These are phyloP conservation scores for Parasteatoda lunata DNA, from an alignment of 2,888 invertebrate genomes.

Conservation along the genomic window DNA sequence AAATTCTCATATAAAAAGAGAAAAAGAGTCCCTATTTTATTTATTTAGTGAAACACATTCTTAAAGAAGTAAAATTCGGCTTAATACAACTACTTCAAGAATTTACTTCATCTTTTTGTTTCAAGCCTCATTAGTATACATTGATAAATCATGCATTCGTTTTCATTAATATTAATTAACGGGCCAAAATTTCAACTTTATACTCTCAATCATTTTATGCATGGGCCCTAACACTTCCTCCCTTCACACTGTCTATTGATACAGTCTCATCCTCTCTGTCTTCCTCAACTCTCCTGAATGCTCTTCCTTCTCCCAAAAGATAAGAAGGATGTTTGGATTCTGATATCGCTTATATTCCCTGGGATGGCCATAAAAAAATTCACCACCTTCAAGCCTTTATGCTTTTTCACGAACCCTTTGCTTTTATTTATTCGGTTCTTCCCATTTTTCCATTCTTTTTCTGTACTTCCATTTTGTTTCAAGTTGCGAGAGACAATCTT, in stretches of 20 bases:
- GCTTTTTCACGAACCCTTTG: constrained; percentile 11
- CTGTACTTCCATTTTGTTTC: neutral
- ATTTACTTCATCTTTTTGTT: no score
- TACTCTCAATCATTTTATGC: constrained; percentile 9
- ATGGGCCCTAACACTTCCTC: neutral
- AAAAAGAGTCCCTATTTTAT: no score
- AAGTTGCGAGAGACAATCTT: neutral
- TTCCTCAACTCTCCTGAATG: constrained; percentile 26
- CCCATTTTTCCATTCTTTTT: constrained; percentile 7
- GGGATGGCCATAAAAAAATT: neutral
- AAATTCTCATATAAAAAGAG: no score
- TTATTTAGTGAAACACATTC: no score
- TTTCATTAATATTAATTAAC: no score
- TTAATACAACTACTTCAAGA: no score
- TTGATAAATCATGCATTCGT: no score
- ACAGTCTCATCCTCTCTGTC: constrained; percentile 46
- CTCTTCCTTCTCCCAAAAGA: constrained; percentile 12
- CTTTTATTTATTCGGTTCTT: constrained; percentile 8
- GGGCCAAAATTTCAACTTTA: no score
- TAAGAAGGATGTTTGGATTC: constrained; percentile 46
- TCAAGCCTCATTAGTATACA: no score
- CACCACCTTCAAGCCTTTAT: neutral
- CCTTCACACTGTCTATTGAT: constrained; percentile 38
- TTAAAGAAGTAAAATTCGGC: no score
- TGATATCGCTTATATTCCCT: constrained; percentile 28